Conservation (phyloP, 2,888 invertebrate species). For the Lordiphosa fenestrarum region DNA sequence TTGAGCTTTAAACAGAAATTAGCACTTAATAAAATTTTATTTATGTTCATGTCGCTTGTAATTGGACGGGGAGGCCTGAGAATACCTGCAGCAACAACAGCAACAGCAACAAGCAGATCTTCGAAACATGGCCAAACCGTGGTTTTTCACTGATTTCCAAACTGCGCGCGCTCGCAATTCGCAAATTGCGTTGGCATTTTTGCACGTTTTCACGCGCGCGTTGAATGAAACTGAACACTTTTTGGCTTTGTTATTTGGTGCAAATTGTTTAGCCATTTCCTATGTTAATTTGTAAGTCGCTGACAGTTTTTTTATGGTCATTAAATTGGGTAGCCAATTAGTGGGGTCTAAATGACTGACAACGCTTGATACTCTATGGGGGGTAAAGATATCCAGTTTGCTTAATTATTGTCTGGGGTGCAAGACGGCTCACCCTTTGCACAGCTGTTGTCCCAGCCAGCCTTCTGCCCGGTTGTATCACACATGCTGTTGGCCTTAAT, state of each 20-base stretch:
- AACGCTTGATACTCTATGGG: neutral
- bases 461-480: too few species aligned
- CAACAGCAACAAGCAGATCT: constrained; percentile 1
- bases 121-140: constrained; percentile 26
- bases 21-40: constrained; percentile 70
- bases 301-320: constrained; percentile 7
- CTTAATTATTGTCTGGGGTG: constrained; percentile 9
- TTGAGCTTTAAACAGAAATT: constrained; percentile 59
- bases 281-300: constrained; percentile 42
- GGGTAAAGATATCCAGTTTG: neutral
- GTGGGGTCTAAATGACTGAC: constrained; percentile 24
- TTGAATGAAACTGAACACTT: constrained; percentile 59
- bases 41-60: constrained; percentile 64
- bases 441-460: too few species aligned
- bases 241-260: constrained; percentile 67
- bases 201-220: constrained; percentile 69
- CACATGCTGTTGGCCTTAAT: constrained; percentile 35
- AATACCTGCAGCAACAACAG: neutral
- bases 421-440: neutral
- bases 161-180: constrained; percentile 7
- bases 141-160: constrained; percentile 46
- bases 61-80: constrained; percentile 42
- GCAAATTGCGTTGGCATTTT: constrained; percentile 46
- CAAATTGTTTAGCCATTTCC: constrained; percentile 59
- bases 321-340: constrained; percentile 25